Evolutionary conservation across 2,113 vertebrate genomes (phyloP).

Genomic region (Nanorana parkeri): DNA sequence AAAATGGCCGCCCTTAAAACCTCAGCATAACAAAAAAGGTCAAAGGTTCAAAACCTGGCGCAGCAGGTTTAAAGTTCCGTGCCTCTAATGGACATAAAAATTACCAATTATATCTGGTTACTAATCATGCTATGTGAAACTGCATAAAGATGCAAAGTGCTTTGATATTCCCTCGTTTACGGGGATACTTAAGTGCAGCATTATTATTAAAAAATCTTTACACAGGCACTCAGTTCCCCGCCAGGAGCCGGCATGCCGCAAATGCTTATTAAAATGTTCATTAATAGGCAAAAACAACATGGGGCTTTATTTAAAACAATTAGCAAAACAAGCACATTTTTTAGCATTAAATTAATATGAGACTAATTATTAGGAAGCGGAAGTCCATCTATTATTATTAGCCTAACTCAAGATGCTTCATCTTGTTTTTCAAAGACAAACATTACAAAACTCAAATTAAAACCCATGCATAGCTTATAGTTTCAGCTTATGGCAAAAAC

Average conservation of each 20-base stretch:
- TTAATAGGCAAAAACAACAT: conserved; percentile 57
- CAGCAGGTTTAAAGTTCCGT: conserved; percentile 42
- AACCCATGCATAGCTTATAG: neutral
- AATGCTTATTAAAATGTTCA: conserved; percentile 59
- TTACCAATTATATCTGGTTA: conserved; percentile 52
- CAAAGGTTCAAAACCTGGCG: conserved; percentile 36
- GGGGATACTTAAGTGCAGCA: conserved; percentile 53
- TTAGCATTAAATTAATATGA: conserved; percentile 40
- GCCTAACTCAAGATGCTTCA: neutral
- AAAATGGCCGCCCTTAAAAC: conserved; percentile 36
- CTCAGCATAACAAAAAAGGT: conserved; percentile 44
- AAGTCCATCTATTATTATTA: conserved; percentile 13
- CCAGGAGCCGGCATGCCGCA: conserved; percentile 54
- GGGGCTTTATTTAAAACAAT: conserved; percentile 59
- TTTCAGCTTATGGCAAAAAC: neutral
- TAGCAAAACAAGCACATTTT: conserved; percentile 57
- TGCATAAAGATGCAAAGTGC: conserved; percentile 52
- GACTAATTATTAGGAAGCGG: conserved; percentile 30
- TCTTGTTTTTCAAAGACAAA: neutral
- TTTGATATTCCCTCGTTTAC: conserved; percentile 54
- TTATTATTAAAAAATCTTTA: conserved; percentile 57
- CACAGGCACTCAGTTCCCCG: conserved; percentile 52
- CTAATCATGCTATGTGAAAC: conserved; percentile 47
- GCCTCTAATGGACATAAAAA: conserved; percentile 55
- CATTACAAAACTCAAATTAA: neutral